Evolutionary conservation across 2,888 invertebrate genomes (phyloP), one percentile per base, ranked within the genome.

Genomic region (Drosophila atroscutellata): DNA sequence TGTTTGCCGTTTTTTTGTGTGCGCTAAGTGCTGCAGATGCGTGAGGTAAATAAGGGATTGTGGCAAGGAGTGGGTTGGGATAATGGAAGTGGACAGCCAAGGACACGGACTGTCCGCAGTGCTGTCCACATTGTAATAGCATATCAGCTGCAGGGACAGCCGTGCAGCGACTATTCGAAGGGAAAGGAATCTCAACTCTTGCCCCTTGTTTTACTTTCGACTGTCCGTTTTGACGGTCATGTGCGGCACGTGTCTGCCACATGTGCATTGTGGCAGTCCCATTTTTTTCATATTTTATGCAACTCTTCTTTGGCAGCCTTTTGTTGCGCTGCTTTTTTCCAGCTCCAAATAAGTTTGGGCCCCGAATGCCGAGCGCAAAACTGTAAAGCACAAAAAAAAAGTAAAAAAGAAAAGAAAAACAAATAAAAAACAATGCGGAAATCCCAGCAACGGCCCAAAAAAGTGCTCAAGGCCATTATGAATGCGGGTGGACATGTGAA

Each of bases 51-150:
- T 34, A 50, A 42, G 34, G 42, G 45, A 24, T 24, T 20, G 45
- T 1, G 5, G 45, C 11, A 28, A 8, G n/a, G 20, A 50, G n/a
- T 20, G 13, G n/a, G 39, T 11, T 37, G 28, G n/a, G 13, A 8
- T n/a, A n/a, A n/a, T 30, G 24, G 20, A 20, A 58, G 58, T 37
- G 67, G 58, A 32, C 20, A 52, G 24, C 39, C 65, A 71, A 80
- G 80, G 77, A 77, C 80, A 75, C 65, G 78, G 50, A 72, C 85
- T 86, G 84, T 89, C 82, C 72, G 71, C 89, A 89, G 73, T 73
- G 81, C 83, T 83, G 89, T 78, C 81, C 83, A 83, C 70, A 70
- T 69, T 86, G 85, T 86, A 86, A 84, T 78, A 72, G 82, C 85
- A 79, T 86, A 84, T 89, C 89, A 89, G 76, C 82, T 76, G 54